Conservation (phyloP, 2,888 invertebrate species). For the Metalampra italica region DNA sequence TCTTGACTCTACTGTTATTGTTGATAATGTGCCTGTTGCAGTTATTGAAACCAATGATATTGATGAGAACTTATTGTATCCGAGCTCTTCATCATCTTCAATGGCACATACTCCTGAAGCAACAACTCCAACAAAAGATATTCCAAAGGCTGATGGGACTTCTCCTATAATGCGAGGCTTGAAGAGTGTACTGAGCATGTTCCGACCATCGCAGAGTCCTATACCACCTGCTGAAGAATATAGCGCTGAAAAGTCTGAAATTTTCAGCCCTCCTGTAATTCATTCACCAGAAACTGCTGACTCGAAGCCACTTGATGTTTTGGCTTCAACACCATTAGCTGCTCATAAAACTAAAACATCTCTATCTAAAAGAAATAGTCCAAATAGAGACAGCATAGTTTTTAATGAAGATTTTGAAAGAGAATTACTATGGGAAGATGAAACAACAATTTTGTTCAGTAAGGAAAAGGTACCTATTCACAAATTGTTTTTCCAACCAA, state of each 20-base stretch:
- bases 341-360: slow-evolving; percentile 38
- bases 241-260: slow-evolving; percentile 10
- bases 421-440: slow-evolving; percentile 67
- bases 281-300: slow-evolving; percentile 13
- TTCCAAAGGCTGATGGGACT: slow-evolving; percentile 44
- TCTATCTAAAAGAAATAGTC: slow-evolving; percentile 48
- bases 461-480: slow-evolving; percentile 62
- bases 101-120: slow-evolving; percentile 55
- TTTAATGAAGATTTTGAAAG: slow-evolving; percentile 67
- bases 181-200: slow-evolving; percentile 66
- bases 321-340: slow-evolving; percentile 56
- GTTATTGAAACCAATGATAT: slow-evolving; percentile 35
- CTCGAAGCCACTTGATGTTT: slow-evolving; percentile 16
- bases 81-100: slow-evolving; percentile 60
- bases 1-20: slow-evolving; percentile 30
- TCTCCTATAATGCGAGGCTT: slow-evolving; percentile 68
- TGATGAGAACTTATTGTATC: slow-evolving; percentile 52
- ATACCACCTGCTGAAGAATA: slow-evolving; percentile 38
- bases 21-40: slow-evolving; percentile 40
- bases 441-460: slow-evolving; percentile 57
- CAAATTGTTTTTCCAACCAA: slow-evolving; percentile 26
- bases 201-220: slow-evolving; percentile 65
- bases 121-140: slow-evolving; percentile 62
- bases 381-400: slow-evolving; percentile 57
- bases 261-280: slow-evolving; percentile 16